phyloP scores from a whole-genome alignment of 1,140 invertebrate genomes.

The Phymorhynchus buccinoides region DNA sequence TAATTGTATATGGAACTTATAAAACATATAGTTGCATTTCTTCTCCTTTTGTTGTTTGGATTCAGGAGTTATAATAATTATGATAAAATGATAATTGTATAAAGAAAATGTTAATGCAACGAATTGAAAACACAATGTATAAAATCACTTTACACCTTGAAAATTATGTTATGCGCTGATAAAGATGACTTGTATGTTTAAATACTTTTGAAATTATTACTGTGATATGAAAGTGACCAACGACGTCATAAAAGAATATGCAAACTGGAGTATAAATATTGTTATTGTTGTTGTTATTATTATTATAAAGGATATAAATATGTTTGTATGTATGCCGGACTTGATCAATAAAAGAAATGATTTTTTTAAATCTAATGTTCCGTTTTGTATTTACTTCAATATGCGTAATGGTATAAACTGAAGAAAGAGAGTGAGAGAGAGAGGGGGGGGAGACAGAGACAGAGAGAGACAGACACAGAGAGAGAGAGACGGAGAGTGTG shows the following conservation, averaged over 20 bases:
- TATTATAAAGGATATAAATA: not conserved
- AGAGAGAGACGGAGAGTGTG: no score
- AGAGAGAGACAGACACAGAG: no score
- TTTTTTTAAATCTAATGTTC: not conserved
- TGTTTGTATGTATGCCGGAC: not conserved
- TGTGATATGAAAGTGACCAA: not conserved
- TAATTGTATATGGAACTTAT: not conserved
- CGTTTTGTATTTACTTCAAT: not conserved
- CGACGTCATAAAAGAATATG: not conserved
- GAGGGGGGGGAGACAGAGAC: no score
- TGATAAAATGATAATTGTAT: not conserved
- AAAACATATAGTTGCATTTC: not conserved
- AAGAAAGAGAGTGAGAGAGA: no score
- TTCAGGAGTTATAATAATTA: no score
- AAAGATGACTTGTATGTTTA: not conserved
- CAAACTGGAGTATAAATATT: not conserved
- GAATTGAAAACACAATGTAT: not conserved
- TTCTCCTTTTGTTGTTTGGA: slow-evolving; percentile 3
- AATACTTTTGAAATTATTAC: not conserved
- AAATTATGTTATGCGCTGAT: not conserved
- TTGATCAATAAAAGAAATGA: not conserved
- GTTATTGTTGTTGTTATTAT: no score
- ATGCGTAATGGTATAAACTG: no score
- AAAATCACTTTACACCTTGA: not conserved
- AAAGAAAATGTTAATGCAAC: no score